These are phyloP conservation scores for Protomyctophum bolini DNA, from an alignment of 2,113 vertebrate species.

Conservation along the genomic window DNA sequence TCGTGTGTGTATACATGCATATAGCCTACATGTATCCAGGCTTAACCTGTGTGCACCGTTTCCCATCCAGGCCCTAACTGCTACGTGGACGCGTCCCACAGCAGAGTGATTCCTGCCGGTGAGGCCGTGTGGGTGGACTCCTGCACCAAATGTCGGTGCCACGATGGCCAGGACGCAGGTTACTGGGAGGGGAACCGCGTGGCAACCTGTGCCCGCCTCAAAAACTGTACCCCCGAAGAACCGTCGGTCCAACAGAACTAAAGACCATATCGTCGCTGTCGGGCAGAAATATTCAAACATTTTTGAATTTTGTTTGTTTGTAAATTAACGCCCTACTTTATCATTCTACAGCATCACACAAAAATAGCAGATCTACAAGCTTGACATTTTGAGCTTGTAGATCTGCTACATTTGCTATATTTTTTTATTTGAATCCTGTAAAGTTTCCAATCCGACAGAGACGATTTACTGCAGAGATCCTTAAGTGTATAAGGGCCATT, in stretches of 20 bases:
- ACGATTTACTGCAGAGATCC: too few relatives aligned
- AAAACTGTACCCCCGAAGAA: conserved; percentile 71
- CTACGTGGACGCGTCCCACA: conserved; percentile 74
- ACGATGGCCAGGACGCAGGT: conserved; percentile 82
- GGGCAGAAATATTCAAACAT: too few relatives aligned
- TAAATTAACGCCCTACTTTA: too few relatives aligned
- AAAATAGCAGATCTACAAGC: too few relatives aligned
- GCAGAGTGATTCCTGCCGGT: conserved; percentile 79
- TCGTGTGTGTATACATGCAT: not conserved
- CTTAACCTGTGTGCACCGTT: not conserved
- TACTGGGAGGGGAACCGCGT: conserved; percentile 87
- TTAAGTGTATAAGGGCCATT: too few relatives aligned
- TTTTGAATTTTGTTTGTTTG: too few relatives aligned
- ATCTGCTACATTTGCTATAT: too few relatives aligned
- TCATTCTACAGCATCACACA: too few relatives aligned
- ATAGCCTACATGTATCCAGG: too few relatives aligned
- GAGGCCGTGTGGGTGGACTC: conserved; percentile 81
- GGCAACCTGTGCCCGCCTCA: conserved; percentile 79
- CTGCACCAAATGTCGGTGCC: conserved; percentile 84
- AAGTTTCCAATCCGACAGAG: too few relatives aligned
- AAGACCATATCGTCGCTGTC: conserved; percentile 5
- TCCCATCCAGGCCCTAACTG: conserved; percentile 81
- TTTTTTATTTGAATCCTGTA: too few relatives aligned
- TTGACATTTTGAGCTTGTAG: too few relatives aligned
- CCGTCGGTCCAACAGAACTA: conserved; percentile 44